A percentile compares a stretch with the other conserved stretches of the same genome.
phyloP scores from a whole-genome alignment of 2,113 vertebrate species.

The Charadrius vociferus region DNA sequence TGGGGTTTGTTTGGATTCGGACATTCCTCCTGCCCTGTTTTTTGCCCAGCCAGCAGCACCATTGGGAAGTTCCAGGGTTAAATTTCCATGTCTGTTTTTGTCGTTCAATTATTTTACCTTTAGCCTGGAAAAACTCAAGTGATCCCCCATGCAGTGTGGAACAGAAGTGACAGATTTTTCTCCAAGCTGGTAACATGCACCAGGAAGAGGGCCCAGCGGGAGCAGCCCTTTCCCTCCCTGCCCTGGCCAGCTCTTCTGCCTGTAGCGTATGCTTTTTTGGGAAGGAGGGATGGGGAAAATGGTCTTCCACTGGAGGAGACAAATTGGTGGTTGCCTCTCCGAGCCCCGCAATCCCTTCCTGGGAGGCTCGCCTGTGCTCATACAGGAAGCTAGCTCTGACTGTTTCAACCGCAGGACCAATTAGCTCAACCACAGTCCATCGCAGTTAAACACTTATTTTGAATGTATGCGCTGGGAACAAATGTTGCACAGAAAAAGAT shows the following conservation, averaged over 20 bases:
- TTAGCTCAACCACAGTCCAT: neutral
- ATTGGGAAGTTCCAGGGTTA: neutral
- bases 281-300: neutral
- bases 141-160: neutral
- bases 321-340: neutral
- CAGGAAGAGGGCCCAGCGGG: constrained; percentile 24
- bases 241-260: neutral
- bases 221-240: neutral
- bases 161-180: constrained; percentile 43
- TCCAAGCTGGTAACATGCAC: neutral
- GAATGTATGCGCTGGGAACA: neutral
- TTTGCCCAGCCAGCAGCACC: neutral
- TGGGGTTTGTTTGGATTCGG: neutral
- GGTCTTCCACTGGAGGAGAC: neutral
- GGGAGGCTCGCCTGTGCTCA: neutral
- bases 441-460: neutral
- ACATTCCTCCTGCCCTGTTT: neutral
- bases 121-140: neutral
- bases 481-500: neutral
- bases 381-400: neutral
- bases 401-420: neutral
- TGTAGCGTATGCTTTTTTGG: neutral
- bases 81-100: neutral
- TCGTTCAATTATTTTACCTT: neutral
- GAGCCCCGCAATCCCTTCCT: accelerated